Base-by-base conservation (phyloP, 2,113 vertebrate genomes). In the Myiozetetes cayanensis region DNA sequence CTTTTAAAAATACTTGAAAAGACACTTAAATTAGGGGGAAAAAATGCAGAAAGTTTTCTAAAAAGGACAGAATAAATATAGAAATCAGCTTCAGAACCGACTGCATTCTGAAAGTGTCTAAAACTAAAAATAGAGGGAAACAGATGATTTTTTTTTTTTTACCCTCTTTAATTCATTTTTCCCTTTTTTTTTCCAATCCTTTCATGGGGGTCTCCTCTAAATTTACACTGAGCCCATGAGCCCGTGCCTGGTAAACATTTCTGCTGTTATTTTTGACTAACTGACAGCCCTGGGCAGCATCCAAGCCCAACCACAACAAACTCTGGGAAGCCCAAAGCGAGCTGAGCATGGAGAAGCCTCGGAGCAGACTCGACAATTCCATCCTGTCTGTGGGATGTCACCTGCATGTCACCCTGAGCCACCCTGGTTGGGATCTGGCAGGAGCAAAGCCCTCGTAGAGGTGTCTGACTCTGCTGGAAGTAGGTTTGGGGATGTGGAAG, bases 51-150 rank as follows among this genome's bases (percentile, higher is more conserved):
- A 86, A 86, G 23, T 86, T 86, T 21, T 80, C 81, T 91, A 84
- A 91, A 95, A 91, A 84, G 55, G 68, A 86, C 33, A 22, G 77
- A 84, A 74, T 84, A 89, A 93, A 91, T 96, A 91, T 94, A 93
- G 94, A 91, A 73, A 63, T 55, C 39, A 68, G 56, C 62, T 87
- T 73, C 74, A 82, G 81, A 94, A 37, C 31, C 65, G 77, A 18
- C 53, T 89, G 77, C 27, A 39, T 87, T 68, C 49, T 88, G 85
- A 55, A 71, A 81, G 76, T 53, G 71, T 65, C 78, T 87, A 22
- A 50, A 76, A 61, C n/a, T 87, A 91, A 93, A 91, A 91, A 79
- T 74, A 89, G 63, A 85, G 11, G 19, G 28, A 44, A 90, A 72
- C 11, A 70, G 63, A 78, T 33, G 17, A 79, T 12, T 66, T 65